Evolutionary conservation across 2,888 invertebrate genomes (phyloP).

Genomic region (Andrena marginata): DNA sequence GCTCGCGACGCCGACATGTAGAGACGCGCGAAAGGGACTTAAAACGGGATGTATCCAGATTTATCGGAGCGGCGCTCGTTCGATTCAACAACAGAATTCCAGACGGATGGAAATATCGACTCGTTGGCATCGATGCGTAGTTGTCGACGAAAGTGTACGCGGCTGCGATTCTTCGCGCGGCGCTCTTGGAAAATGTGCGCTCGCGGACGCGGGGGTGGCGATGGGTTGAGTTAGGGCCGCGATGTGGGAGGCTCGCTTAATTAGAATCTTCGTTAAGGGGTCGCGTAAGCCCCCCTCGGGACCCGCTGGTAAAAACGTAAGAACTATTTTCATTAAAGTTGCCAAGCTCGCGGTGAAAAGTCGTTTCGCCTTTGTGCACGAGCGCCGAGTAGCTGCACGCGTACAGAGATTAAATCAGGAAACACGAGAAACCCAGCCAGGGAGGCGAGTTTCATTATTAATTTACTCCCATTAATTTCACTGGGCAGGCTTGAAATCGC

Average conservation of each 20-base stretch:
- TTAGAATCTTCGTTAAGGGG: constrained; percentile 80
- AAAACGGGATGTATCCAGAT: constrained; percentile 40
- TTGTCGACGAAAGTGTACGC: constrained; percentile 17
- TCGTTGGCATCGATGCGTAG: constrained; percentile 1
- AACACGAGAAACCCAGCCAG: constrained; percentile 47
- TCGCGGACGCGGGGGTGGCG: constrained; percentile 11
- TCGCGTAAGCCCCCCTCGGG: constrained; percentile 67
- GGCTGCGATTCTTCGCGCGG: background rate
- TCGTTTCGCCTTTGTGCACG: constrained; percentile 69
- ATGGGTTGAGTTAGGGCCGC: constrained; percentile 29
- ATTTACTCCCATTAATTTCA: constrained; percentile 69
- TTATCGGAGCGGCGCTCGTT: constrained; percentile 33
- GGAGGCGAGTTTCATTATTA: constrained; percentile 65
- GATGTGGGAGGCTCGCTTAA: constrained; percentile 69
- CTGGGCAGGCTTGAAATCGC: constrained; percentile 46
- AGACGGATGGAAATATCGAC: constrained; percentile 31
- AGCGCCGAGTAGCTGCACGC: constrained; percentile 65
- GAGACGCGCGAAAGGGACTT: constrained; percentile 55
- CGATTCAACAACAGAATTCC: constrained; percentile 12
- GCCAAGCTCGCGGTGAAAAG: constrained; percentile 73
- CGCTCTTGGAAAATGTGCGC: constrained; percentile 4
- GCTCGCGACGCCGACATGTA: constrained; percentile 34
- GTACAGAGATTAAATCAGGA: constrained; percentile 70
- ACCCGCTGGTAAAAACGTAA: constrained; percentile 79
- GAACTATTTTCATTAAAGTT: constrained; percentile 83